Base-by-base conservation (phyloP, 2,888 invertebrate species). In the Clusia tigrina region DNA sequence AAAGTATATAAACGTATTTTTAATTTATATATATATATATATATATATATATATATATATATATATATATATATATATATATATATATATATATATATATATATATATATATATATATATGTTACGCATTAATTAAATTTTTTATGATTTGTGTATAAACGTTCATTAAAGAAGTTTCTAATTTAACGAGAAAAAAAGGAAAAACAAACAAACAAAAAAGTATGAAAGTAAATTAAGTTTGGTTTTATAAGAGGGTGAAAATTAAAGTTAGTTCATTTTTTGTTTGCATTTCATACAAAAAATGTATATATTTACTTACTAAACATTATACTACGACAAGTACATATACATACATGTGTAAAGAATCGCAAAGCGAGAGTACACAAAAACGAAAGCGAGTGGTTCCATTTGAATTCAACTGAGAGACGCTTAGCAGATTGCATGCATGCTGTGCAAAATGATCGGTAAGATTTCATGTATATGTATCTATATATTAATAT, bases 1-100 rank as follows among this genome's bases (percentile, higher is more conserved):
- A n/a, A n/a, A n/a, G n/a, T n/a, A n/a, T n/a, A n/a, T n/a, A 69
- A 64, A 66, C 53, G 64, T 65, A 66, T 64, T 37, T 62, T 63
- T 18, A 71, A 68, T 68, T 71, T 54, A 54, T 25, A 24, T 73
- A 6, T 56, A 20, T 20, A 24, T 25, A 5, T 54, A 12, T 54
- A 12, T 17, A 17, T 42, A n/a, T 5, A 3, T n/a, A 42, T 42
- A 42, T 42, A 42, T 58, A 51, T 67, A 54, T 65, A 58, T 63
- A 51, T 55, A 17, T 15, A 55, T 55, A 38, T 55, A 38, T 26
- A 20, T 37, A 18, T 55, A 38, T 42, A n/a, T 15, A n/a, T 25
- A 5, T 54, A 12, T 54, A 12, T 17, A 17, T 42, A n/a, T 5
- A 3, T n/a, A 42, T 42, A 42, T 42, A 42, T 58, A 51, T 67